These are phyloP conservation scores for Sciurus niger DNA, from an alignment of 2,113 vertebrate genomes.

Conservation along the genomic window DNA sequence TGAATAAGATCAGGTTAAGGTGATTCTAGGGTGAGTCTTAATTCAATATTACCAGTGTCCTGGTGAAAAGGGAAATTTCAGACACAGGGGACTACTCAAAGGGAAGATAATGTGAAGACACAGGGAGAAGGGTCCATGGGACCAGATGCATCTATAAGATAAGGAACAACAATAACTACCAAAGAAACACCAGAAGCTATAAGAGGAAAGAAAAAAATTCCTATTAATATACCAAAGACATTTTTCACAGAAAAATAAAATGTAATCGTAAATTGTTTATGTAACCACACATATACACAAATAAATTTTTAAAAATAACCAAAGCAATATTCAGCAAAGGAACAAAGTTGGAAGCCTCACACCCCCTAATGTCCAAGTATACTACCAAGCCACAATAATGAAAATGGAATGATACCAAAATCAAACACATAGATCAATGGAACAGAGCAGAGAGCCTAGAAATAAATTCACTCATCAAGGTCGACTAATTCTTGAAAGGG, in stretches of 20 bases:
- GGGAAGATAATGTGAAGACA: not conserved
- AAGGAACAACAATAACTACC: not conserved
- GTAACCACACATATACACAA: not conserved
- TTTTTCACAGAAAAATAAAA: not conserved
- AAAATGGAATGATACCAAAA: not conserved
- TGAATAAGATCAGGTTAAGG: not conserved
- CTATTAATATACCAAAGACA: not conserved
- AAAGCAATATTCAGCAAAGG: not conserved
- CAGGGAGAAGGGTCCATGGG: not conserved
- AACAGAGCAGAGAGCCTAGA: not conserved
- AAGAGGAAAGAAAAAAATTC: not conserved
- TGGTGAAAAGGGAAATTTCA: not conserved
- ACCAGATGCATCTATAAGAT: not conserved
- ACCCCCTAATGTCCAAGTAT: not conserved
- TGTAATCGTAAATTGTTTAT: not conserved
- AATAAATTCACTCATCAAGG: not conserved
- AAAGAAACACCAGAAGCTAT: not conserved
- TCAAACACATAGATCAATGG: not conserved
- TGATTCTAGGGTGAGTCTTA: not conserved
- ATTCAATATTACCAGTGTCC: not conserved
- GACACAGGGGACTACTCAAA: not conserved
- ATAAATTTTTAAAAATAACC: not conserved
- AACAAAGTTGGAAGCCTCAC: not conserved
- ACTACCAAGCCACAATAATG: not conserved
- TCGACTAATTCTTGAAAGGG: not conserved